Percentiles rank a stretch among this genome's conserved stretches.
Evolutionary conservation across 1,140 invertebrate genomes (phyloP).

Genomic region (Brachionus plicatilis): DNA sequence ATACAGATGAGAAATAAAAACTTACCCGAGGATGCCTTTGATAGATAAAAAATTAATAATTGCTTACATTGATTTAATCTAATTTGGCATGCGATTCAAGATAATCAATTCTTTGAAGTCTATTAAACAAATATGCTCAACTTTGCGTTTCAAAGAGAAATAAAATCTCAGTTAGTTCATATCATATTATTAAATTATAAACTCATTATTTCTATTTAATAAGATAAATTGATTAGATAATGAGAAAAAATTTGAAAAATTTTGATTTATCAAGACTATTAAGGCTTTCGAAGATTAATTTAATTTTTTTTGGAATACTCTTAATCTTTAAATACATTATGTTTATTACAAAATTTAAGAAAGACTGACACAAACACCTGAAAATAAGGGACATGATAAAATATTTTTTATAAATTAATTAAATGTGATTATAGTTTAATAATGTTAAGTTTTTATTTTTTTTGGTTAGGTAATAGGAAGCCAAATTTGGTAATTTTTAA

Average conservation of each 20-base stretch:
- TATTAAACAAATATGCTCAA: not conserved
- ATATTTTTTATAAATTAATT: not conserved
- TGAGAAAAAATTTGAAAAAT: not conserved
- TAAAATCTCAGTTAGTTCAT: not conserved
- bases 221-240: not conserved
- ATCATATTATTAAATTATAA: not conserved
- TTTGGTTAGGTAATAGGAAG: no score
- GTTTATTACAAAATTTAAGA: no score
- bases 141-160: not conserved
- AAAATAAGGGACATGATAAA: not conserved
- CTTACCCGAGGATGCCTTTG: not conserved
- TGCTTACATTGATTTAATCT: not conserved
- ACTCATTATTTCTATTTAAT: not conserved
- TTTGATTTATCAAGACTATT: not conserved
- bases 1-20: not conserved
- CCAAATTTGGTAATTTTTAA: no score
- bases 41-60: not conserved
- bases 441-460: not conserved
- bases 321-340: not conserved
- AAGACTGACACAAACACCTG: no score
- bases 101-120: not conserved
- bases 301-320: not conserved
- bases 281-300: not conserved
- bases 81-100: not conserved
- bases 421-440: not conserved